These are phyloP conservation scores for Malthinus seriepunctatus DNA, from an alignment of 2,888 invertebrate species.

Conservation along the genomic window DNA sequence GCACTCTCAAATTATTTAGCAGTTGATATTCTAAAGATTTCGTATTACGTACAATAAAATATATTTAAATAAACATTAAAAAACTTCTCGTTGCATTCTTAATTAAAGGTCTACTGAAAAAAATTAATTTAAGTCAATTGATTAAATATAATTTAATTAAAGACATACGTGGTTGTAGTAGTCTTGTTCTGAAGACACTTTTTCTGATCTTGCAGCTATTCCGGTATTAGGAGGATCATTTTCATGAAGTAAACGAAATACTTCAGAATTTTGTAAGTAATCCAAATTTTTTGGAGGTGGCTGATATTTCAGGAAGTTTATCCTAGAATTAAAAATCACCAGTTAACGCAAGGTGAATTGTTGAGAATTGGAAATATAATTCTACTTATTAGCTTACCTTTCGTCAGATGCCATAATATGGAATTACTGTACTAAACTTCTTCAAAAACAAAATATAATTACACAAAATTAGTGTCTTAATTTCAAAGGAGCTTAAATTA, in stretches of 20 bases:
- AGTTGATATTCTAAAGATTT: too few species aligned
- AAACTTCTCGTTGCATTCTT: neutral
- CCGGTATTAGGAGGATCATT: slow-evolving; percentile 67
- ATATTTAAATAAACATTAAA: too few species aligned
- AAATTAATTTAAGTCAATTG: neutral
- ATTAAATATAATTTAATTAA: neutral
- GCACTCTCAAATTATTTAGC: too few species aligned
- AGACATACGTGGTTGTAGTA: slow-evolving; percentile 37
- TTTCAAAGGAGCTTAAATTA: too few species aligned
- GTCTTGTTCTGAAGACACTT: slow-evolving; percentile 71
- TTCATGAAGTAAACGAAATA: slow-evolving; percentile 78
- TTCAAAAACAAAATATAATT: too few species aligned
- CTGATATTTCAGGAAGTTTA: slow-evolving; percentile 90
- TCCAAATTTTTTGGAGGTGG: slow-evolving; percentile 76
- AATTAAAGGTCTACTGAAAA: neutral
- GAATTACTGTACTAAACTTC: too few species aligned
- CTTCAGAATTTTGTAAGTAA: slow-evolving; percentile 77
- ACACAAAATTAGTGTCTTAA: too few species aligned
- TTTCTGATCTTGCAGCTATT: slow-evolving; percentile 66
- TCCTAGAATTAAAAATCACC: slow-evolving; percentile 57
- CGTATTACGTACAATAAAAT: too few species aligned
- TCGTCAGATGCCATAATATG: too few species aligned
- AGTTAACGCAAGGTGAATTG: too few species aligned
- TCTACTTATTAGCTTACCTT: too few species aligned
- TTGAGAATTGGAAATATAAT: too few species aligned